A percentile compares a stretch with the other conserved stretches of the same genome.
These are phyloP conservation scores for Nomada ferruginata DNA, from an alignment of 2,888 invertebrate species.

Conservation along the genomic window DNA sequence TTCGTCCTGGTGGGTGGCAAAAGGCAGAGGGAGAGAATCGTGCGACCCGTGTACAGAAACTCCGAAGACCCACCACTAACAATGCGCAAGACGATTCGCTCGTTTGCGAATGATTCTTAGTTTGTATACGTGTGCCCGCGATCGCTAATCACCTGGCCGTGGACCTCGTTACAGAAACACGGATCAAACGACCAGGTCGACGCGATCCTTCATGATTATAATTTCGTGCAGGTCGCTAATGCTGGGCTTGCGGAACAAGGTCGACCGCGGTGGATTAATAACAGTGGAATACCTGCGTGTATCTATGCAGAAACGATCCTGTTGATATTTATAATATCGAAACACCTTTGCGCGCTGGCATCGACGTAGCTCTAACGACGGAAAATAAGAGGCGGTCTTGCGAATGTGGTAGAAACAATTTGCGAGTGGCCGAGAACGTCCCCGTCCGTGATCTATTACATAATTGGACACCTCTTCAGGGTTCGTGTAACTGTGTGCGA, in stretches of 20 bases:
- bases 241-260: slow-evolving; percentile 9
- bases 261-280: background rate
- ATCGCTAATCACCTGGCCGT: slow-evolving; percentile 53
- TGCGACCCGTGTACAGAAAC: slow-evolving; percentile 52
- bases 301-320: too few species aligned
- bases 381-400: background rate
- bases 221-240: slow-evolving; percentile 33
- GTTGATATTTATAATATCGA: too few species aligned
- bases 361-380: too few species aligned
- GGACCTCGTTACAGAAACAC: slow-evolving; percentile 54
- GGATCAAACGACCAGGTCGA: slow-evolving; percentile 21
- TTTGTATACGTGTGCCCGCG: slow-evolving; percentile 24
- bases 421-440: slow-evolving; percentile 50
- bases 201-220: slow-evolving; percentile 41
- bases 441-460: slow-evolving; percentile 64
- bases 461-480: slow-evolving; percentile 57
- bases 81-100: slow-evolving; percentile 44
- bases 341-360: too few species aligned
- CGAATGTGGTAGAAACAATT: slow-evolving; percentile 22
- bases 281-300: too few species aligned
- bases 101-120: slow-evolving; percentile 6
- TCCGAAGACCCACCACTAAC: slow-evolving; percentile 27
- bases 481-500: slow-evolving; percentile 9
- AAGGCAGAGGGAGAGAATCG: slow-evolving; percentile 27
- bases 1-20: slow-evolving; percentile 62